Evolutionary conservation across 2,113 vertebrate species (phyloP).

Genomic region (Mus pahari): DNA sequence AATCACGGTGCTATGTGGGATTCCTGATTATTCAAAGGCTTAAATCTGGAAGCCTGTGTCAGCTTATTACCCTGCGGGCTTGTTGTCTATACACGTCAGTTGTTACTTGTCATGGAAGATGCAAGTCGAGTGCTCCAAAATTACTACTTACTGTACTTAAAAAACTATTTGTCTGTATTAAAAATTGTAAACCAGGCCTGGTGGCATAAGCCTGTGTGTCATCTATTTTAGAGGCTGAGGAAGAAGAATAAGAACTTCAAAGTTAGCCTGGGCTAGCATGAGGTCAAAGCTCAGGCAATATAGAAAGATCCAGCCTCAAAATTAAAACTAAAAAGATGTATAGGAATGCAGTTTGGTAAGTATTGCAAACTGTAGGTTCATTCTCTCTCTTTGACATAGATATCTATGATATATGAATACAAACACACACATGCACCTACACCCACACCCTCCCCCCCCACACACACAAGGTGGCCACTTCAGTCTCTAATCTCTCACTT

Average conservation of each 20-base stretch:
- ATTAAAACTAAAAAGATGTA: neutral
- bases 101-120: slow-evolving; percentile 46
- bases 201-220: neutral
- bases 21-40: neutral
- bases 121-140: neutral
- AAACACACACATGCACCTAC: no score
- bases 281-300: neutral
- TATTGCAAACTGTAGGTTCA: neutral
- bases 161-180: neutral
- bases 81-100: neutral
- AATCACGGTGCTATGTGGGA: slow-evolving; percentile 11
- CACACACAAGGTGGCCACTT: no score
- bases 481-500: no score
- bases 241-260: neutral
- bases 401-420: neutral
- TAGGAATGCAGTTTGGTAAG: neutral
- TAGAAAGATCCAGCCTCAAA: neutral
- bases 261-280: neutral
- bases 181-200: neutral
- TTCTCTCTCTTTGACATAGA: neutral
- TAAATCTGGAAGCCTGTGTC: neutral
- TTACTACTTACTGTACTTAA: neutral
- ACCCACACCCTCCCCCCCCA: no score
- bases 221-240: neutral
- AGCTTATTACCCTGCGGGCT: neutral